Evolutionary conservation across 2,888 invertebrate genomes (phyloP), one percentile per base, ranked within the genome.

Genomic region (Ophion obscuratus): DNA sequence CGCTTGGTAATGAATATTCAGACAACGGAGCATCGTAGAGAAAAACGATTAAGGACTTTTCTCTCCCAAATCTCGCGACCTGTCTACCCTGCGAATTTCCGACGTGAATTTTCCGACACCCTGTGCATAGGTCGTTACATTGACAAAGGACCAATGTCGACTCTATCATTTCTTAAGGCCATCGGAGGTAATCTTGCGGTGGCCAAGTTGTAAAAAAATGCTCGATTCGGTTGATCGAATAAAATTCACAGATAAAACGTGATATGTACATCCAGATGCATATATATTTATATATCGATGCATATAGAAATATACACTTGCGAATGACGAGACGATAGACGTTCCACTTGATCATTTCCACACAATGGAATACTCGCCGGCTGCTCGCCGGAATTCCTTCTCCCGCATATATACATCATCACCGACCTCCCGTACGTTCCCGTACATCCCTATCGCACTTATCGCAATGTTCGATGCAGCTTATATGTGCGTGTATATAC

Each of bases 311-410:
- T 53, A 17, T 53, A 71, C 36, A 67, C 67, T 47, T 17, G 66
- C 11, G 61, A 84, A 81, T 81, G 73, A 80, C 77, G 76, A 70
- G 73, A 85, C 76, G 66, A 70, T 53, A 84, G 86, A 84, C 90
- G 74, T 90, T 91, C 89, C 88, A 87, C 84, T 90, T 89, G 89
- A 90, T 89, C 87, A 91, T 91, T 91, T 90, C 89, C 89, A 88
- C 90, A 90, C 90, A 90, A 90, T 91, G 88, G 88, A 87, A 77
- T 82, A 71, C 66, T 76, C 40, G 59, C 67, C 47, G 36, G 76
- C 62, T 57, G 75, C 64, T 36, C 77, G 81, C 27, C 59, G 83
- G 80, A 86, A 83, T 83, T 80, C 74, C 83, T 81, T 61, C 61
- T 24, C 80, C 62, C 67, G 64, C 20, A 40, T 73, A 59, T 66